Percentiles rank a stretch among this genome's conserved stretches.
These are phyloP conservation scores for Diarsia brunnea DNA, from an alignment of 2,888 invertebrate species.

Conservation along the genomic window DNA sequence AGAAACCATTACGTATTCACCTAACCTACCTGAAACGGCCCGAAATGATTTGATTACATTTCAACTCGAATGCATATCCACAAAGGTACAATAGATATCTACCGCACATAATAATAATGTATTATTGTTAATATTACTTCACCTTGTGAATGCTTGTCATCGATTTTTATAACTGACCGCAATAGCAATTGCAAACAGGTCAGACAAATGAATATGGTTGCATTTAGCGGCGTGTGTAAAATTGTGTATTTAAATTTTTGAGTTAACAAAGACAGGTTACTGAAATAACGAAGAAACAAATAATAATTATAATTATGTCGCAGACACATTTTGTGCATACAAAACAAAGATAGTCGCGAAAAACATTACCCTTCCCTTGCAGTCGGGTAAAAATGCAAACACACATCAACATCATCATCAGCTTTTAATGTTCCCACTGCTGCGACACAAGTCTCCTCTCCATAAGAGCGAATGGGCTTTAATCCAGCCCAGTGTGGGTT, in stretches of 20 bases:
- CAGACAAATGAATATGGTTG: slow-evolving; percentile 21
- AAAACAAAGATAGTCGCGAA: too few relatives aligned
- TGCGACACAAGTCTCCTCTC: too few relatives aligned
- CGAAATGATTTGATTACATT: slow-evolving; percentile 35
- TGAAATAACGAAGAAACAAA: too few relatives aligned
- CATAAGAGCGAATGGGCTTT: too few relatives aligned
- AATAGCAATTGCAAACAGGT: slow-evolving; percentile 51
- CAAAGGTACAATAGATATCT: slow-evolving; percentile 31
- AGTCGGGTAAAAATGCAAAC: too few relatives aligned
- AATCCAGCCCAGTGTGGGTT: too few relatives aligned
- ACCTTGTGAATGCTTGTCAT: slow-evolving; percentile 27
- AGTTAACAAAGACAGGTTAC: background rate
- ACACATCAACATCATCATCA: too few relatives aligned
- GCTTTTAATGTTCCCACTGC: too few relatives aligned
- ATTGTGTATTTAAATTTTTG: background rate
- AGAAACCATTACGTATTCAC: background rate
- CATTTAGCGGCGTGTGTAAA: slow-evolving; percentile 15
- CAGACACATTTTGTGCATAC: too few relatives aligned
- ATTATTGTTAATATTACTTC: slow-evolving; percentile 25
- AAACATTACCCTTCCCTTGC: too few relatives aligned
- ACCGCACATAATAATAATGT: background rate
- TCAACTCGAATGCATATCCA: slow-evolving; percentile 15
- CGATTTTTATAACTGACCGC: slow-evolving; percentile 19
- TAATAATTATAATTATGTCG: too few relatives aligned
- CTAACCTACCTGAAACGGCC: background rate